Evolutionary conservation across 2,113 vertebrate species (phyloP).

Genomic region (Cacatua alba): DNA sequence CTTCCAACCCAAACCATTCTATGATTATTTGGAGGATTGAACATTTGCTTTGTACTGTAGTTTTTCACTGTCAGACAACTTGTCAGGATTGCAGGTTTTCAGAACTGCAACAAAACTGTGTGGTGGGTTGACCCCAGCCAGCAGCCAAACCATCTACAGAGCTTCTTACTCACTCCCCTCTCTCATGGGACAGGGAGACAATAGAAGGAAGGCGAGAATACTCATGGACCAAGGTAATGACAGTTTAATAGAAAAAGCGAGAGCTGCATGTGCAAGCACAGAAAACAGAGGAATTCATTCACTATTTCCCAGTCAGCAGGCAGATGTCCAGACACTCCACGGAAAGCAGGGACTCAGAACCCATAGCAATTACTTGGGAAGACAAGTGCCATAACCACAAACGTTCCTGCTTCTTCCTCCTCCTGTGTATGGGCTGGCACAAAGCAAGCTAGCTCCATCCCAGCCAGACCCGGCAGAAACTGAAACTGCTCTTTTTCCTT

Average conservation of each 20-base stretch:
- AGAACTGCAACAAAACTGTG: neutral
- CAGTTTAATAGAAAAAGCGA: neutral
- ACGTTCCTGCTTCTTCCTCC: neutral
- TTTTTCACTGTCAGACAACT: neutral
- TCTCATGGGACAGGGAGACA: neutral
- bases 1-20: neutral
- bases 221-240: neutral
- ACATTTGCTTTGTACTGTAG: neutral
- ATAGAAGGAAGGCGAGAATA: neutral
- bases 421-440: neutral
- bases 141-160: neutral
- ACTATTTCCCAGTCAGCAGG: neutral
- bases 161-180: neutral
- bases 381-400: neutral
- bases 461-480: neutral
- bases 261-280: neutral
- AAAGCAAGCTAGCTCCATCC: neutral
- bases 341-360: neutral
- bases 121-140: neutral
- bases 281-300: neutral
- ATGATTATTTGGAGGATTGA: neutral
- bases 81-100: neutral
- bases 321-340: neutral
- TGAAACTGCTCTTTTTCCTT: neutral
- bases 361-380: accelerated